Evolutionary conservation across 2,797 vertebrate species (phyloP).

Genomic region (Scolopax bukidnonensis): DNA sequence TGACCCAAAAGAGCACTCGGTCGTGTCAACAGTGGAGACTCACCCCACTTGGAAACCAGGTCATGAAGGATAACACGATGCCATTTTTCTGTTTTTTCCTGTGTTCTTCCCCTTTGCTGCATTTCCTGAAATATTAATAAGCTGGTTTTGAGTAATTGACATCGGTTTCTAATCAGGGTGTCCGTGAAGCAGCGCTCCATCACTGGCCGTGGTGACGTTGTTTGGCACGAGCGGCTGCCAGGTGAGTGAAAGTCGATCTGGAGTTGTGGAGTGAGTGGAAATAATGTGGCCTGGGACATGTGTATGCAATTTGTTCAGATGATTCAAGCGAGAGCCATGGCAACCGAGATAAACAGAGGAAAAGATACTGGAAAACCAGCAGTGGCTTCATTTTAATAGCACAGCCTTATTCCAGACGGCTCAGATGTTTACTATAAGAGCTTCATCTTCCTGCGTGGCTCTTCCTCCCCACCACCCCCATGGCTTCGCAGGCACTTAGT

Average conservation of each 20-base stretch:
- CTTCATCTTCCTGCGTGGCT: conserved; percentile 25
- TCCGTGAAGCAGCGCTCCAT: neutral
- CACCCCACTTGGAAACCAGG: neutral
- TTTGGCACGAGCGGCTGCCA: conserved; percentile 42
- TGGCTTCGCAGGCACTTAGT: neutral
- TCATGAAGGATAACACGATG: neutral
- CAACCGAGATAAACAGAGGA: conserved; percentile 73
- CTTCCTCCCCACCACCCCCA: conserved; percentile 41
- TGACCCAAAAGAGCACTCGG: neutral
- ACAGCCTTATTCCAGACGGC: conserved; percentile 27
- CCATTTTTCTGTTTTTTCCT: neutral
- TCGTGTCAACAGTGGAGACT: neutral
- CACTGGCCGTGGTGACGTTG: neutral
- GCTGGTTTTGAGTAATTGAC: neutral
- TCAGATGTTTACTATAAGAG: conserved; percentile 63
- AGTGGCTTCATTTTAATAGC: conserved; percentile 47
- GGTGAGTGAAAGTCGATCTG: conserved; percentile 64
- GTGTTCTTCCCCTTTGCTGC: neutral
- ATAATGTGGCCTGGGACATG: conserved; percentile 39
- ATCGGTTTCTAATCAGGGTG: neutral
- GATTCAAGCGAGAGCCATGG: conserved; percentile 66
- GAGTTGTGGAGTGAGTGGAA: conserved; percentile 51
- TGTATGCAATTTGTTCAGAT: conserved; percentile 70
- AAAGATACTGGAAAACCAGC: conserved; percentile 65
- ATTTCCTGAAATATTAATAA: conserved; percentile 29